phyloP scores from a whole-genome alignment of 2,888 invertebrate genomes.

The Thymelicus lineola region DNA sequence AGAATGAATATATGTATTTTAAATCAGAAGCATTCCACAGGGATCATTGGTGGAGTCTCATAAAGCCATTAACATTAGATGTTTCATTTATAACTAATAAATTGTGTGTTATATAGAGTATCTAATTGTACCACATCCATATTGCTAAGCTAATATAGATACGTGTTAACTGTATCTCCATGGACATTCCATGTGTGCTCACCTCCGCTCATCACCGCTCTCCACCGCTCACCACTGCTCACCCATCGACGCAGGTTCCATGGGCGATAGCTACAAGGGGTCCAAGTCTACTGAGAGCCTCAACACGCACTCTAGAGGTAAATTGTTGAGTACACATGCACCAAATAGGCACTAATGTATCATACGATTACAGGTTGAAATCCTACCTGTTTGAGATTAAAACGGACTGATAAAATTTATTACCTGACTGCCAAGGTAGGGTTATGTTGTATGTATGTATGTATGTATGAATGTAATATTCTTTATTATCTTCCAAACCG shows the following conservation, averaged over 20 bases:
- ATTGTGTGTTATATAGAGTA: constrained; percentile 10
- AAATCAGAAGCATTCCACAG: neutral
- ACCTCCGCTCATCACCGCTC: constrained; percentile 14
- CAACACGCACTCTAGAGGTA: constrained; percentile 74
- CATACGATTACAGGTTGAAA: no score
- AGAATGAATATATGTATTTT: no score
- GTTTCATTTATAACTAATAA: neutral
- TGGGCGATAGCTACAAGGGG: constrained; percentile 75
- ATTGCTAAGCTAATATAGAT: constrained; percentile 20
- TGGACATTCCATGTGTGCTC: constrained; percentile 35
- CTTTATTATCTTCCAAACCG: no score
- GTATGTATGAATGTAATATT: no score
- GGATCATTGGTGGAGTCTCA: constrained; percentile 8
- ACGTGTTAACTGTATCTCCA: neutral
- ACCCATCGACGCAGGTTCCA: constrained; percentile 63
- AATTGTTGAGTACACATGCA: constrained; percentile 40
- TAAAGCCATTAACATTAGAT: constrained; percentile 15
- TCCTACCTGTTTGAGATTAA: neutral
- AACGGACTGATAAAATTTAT: no score
- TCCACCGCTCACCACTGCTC: constrained; percentile 16
- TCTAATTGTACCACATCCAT: constrained; percentile 20
- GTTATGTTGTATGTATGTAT: no score
- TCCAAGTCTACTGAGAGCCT: constrained; percentile 77
- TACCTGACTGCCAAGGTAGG: no score
- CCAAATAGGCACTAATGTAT: no score